Evolutionary conservation across 1,140 invertebrate species (phyloP), one percentile per base, ranked within the genome.

Genomic region (Caenorhabditis remanei): DNA sequence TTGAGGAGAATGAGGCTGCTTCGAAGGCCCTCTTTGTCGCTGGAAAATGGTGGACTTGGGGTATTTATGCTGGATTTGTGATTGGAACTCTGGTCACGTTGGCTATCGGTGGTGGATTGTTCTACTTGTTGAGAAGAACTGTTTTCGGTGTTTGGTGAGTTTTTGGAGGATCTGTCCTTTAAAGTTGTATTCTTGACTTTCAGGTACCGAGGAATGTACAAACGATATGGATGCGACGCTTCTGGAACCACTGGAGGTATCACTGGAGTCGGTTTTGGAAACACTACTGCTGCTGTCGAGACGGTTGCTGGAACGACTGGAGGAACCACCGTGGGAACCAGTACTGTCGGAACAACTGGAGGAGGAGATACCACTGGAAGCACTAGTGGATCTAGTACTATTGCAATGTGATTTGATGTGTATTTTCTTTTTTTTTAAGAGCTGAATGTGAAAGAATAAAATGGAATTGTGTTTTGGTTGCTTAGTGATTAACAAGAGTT

Each of bases 191-290:
- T 58, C n/a, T 21, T 4, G 21, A 58, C 16, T 56, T n/a, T 24
- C n/a, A 56, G 71, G 71, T 83, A 86, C 50, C 63, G 71, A 21
- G 85, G 85, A 32, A 86, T 86, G 85, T 86, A 86, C 85, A 75
- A 50, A 63, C 63, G 85, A 21, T 86, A 86, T 41, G 65, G 71
- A 71, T 86, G 85, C 21, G 85, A 86, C n/a, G 65, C 21, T 6
- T 86, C 85, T 16, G 85, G 56, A 75, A 46, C 53, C 1, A 86
- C 63, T 16, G 85, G 56, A 19, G 85, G 85, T 40, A 13, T 86
- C 24, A 86, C 85, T 19, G 85, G 85, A 24, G 43, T 63, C 13
- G 85, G 55, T 40, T 86, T 86, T 48, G 84, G 65, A 8, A 58
- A 56, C n/a, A 55, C 83, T 11, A 71, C 58, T 4, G 43, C 43